Base-by-base conservation (phyloP, 2,113 vertebrate species). In the Poeciliopsis turrubarensis region DNA sequence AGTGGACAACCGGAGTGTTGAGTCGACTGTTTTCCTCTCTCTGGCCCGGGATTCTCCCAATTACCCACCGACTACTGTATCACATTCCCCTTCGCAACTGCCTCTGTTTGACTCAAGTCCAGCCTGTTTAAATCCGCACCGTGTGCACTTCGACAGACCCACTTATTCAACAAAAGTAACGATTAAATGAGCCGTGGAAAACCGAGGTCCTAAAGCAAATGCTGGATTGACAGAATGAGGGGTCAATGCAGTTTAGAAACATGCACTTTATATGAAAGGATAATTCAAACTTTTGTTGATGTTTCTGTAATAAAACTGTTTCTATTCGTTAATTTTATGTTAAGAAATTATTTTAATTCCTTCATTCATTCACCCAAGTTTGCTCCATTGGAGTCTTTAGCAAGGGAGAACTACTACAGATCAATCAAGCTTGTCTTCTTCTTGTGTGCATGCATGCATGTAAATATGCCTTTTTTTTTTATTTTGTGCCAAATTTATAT, bases 21-120 rank as follows among this genome's bases (percentile, higher is more conserved):
- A 94, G 77, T 94, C 90, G 81, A 84, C 91, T 72, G 65, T 91
- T 91, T 92, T 63, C 22, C 51, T 57, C 72, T 68, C 69, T 26
- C 30, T 39, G 66, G 70, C 60, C 68, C 22, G 82, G 75, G 80
- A 78, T 80, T 79, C 76, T 81, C 83, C 73, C 22, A 9, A 5
- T 65, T 51, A 47, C 34, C 64, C 25, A 29, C 19, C 62, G 32
- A 41, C 65, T 65, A 12, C 32, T 29, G 44, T n/a, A 51, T 65
- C 41, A 63, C 62, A 31, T 71, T 65, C 39, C 32, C 44, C 12
- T 44, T 66, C 70, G 26, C 64, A 67, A 61, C 39, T 41, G 2
- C 44, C 63, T 68, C 44, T 9, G 11, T 82, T 71, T 72, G 5
- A 66, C 39, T 47, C 31, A n/a, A 37, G 62, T 30, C 64, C 22